These are phyloP conservation scores for Apamea epomidion DNA, from an alignment of 2,888 invertebrate species.

Conservation along the genomic window DNA sequence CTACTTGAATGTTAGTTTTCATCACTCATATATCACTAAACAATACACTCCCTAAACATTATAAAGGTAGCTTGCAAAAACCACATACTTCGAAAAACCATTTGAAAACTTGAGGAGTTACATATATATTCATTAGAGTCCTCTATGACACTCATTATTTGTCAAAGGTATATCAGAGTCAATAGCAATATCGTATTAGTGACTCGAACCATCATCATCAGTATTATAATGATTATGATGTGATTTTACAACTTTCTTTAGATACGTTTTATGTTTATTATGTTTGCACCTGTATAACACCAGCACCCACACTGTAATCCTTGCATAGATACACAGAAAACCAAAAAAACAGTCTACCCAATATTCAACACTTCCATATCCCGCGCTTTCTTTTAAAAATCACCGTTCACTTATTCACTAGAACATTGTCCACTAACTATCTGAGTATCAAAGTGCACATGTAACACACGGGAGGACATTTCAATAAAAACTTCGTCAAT, in stretches of 20 bases:
- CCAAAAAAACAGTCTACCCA: not conserved
- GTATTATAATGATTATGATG: not conserved
- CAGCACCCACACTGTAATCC: not conserved
- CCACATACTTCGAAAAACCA: not conserved
- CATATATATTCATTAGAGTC: not conserved
- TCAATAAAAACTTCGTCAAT: slow-evolving; percentile 67
- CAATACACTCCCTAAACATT: not conserved
- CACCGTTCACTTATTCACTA: not conserved
- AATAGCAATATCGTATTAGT: not conserved
- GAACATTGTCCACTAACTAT: not conserved
- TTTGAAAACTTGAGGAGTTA: not conserved
- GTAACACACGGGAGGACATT: slow-evolving; percentile 63
- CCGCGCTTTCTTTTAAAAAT: not conserved
- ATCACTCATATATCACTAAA: not conserved
- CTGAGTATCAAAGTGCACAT: slow-evolving; percentile 26
- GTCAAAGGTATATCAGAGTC: not conserved
- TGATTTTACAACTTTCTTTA: not conserved
- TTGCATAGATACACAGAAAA: not conserved
- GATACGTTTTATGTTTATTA: not conserved
- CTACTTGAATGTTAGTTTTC: not conserved
- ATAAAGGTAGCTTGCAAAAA: not conserved
- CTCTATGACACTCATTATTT: not conserved
- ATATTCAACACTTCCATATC: not conserved
- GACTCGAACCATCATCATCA: not conserved
- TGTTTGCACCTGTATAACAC: too few relatives aligned